Evolutionary conservation across 1,140 invertebrate genomes (phyloP).

Genomic region (Tetramorium parvispinum): DNA sequence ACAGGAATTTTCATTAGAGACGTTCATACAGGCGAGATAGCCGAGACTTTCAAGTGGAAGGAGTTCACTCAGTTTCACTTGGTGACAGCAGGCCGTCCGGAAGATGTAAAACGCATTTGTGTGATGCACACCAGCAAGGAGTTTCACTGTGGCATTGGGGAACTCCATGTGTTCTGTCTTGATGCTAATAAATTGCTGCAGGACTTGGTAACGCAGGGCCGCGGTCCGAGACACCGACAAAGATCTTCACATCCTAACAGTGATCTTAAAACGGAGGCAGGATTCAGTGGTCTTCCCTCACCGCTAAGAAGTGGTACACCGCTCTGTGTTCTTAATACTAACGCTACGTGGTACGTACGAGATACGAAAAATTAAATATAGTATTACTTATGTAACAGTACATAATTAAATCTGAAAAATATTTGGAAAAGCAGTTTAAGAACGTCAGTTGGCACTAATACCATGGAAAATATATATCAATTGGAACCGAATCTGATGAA

Average conservation of each 20-base stretch:
- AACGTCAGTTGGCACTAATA: conserved; percentile 50
- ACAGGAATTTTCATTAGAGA: conserved; percentile 85
- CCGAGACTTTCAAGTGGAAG: conserved; percentile 85
- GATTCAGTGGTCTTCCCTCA: conserved; percentile 69
- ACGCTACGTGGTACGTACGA: background rate
- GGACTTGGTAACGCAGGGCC: conserved; percentile 83
- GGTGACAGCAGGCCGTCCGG: conserved; percentile 82
- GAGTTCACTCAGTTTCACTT: conserved; percentile 86
- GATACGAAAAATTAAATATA: background rate
- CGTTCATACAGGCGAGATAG: conserved; percentile 83
- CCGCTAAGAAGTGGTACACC: conserved; percentile 72
- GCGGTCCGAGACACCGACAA: conserved; percentile 78
- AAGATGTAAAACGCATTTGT: conserved; percentile 86
- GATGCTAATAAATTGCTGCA: conserved; percentile 83
- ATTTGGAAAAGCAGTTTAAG: conserved; percentile 1
- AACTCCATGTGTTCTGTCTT: conserved; percentile 85
- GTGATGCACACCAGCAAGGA: conserved; percentile 86
- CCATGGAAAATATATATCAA: conserved; percentile 80
- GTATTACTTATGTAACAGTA: background rate
- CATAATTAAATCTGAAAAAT: conserved; percentile 11
- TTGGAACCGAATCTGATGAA: conserved; percentile 71
- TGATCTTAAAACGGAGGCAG: conserved; percentile 79
- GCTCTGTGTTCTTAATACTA: background rate
- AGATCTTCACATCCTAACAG: conserved; percentile 86
- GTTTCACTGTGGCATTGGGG: conserved; percentile 85